phyloP scores from a whole-genome alignment of 2,797 vertebrate species.

The Brachymystax lenok region DNA sequence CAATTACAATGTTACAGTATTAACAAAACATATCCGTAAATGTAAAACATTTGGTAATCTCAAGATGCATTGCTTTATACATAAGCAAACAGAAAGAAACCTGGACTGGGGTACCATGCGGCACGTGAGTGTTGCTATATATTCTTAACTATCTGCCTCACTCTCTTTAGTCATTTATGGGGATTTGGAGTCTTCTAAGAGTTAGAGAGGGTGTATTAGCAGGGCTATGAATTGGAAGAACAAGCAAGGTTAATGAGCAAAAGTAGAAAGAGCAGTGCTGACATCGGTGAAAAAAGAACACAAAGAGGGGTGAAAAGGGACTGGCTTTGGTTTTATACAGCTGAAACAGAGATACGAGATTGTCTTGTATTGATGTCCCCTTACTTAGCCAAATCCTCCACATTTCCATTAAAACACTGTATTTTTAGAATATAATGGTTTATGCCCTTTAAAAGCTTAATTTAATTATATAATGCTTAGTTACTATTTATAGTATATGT shows the following conservation, averaged over 20 bases:
- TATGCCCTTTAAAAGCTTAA: not conserved
- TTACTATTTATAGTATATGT: not conserved
- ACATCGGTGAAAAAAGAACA: slow-evolving; percentile 65
- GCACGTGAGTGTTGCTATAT: slow-evolving; percentile 26
- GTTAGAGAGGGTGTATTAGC: slow-evolving; percentile 64
- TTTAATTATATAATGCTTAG: not conserved
- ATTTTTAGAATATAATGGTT: no score
- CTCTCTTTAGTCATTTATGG: slow-evolving; percentile 53
- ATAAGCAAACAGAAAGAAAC: slow-evolving; percentile 6
- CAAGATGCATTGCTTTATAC: not conserved
- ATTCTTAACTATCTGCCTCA: not conserved
- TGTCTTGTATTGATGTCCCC: slow-evolving; percentile 33
- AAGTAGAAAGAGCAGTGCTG: slow-evolving; percentile 72
- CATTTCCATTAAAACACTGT: not conserved
- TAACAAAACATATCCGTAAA: no score
- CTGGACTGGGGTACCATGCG: slow-evolving; percentile 29
- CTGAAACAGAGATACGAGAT: slow-evolving; percentile 45
- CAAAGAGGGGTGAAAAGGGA: slow-evolving; percentile 54
- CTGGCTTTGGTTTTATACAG: slow-evolving; percentile 57
- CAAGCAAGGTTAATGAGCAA: slow-evolving; percentile 81
- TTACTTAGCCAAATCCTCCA: slow-evolving; percentile 18
- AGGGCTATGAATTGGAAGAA: slow-evolving; percentile 79
- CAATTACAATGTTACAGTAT: no score
- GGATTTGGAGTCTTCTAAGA: slow-evolving; percentile 59
- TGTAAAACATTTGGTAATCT: no score